Evolutionary conservation across 2,113 vertebrate genomes (phyloP).

Genomic region (Podarcis muralis): DNA sequence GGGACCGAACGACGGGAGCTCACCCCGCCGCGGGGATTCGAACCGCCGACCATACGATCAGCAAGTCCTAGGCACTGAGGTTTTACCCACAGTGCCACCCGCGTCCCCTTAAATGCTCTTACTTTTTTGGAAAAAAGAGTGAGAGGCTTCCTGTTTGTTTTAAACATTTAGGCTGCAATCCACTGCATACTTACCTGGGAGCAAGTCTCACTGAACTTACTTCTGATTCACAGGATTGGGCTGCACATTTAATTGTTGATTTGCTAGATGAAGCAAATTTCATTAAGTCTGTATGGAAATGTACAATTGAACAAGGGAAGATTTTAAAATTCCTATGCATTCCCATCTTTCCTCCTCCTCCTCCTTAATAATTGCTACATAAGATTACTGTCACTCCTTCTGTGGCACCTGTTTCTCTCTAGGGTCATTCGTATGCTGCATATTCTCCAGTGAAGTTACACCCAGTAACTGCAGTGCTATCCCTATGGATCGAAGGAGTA

Average conservation of each 20-base stretch:
- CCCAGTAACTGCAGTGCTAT: background rate
- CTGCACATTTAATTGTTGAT: background rate
- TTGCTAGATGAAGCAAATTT: background rate
- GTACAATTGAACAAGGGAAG: background rate
- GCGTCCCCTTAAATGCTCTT: conserved; percentile 45
- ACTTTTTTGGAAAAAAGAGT: background rate
- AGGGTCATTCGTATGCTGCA: background rate
- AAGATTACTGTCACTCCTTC: background rate
- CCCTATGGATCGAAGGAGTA: background rate
- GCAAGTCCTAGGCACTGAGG: too few relatives aligned
- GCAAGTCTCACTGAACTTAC: background rate
- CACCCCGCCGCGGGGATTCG: too few relatives aligned
- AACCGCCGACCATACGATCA: too few relatives aligned
- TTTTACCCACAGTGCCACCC: too few relatives aligned
- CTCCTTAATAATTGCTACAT: background rate
- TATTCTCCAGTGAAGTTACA: background rate
- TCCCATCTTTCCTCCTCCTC: background rate
- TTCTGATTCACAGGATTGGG: background rate
- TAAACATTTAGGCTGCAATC: background rate
- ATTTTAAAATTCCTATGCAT: background rate
- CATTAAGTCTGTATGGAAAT: background rate
- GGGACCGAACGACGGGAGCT: too few relatives aligned
- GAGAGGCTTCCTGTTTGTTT: background rate
- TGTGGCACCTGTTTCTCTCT: background rate
- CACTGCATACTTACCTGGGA: background rate